Conservation (phyloP, 1,140 invertebrate species). For the Melipona quadrifasciata region DNA sequence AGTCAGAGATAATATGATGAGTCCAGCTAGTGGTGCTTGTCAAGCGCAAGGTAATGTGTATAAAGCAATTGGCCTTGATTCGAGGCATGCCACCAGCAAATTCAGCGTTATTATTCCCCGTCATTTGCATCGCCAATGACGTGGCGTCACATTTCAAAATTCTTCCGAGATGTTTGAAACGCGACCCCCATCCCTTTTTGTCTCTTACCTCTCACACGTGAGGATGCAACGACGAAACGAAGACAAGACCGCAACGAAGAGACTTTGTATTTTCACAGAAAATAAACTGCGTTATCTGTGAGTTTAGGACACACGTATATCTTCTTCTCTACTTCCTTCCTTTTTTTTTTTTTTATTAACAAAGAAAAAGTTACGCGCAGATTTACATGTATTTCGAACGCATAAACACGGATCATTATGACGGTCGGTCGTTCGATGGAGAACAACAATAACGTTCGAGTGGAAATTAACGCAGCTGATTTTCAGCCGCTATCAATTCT, state of each 20-base stretch:
- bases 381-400: neutral
- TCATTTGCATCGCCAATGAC: constrained; percentile 17
- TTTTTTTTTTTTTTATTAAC: neutral
- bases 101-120: constrained; percentile 10
- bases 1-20: constrained; percentile 10
- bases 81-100: constrained; percentile 5
- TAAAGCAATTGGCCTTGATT: constrained; percentile 40
- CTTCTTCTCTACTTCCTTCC: neutral
- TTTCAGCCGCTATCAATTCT: constrained; percentile 6
- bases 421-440: neutral
- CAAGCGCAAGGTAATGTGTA: constrained; percentile 7
- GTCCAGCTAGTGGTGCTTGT: neutral
- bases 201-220: no score
- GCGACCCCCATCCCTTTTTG: neutral
- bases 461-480: neutral
- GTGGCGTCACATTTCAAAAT: constrained; percentile 6
- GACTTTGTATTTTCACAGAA: neutral
- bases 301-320: neutral
- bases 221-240: neutral
- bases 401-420: neutral
- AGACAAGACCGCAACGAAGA: neutral
- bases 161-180: neutral
- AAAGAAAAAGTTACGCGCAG: neutral
- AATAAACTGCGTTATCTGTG: neutral
- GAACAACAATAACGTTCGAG: neutral